phyloP scores from a whole-genome alignment of 2,888 invertebrate genomes.

The Mechanitis messenoides region DNA sequence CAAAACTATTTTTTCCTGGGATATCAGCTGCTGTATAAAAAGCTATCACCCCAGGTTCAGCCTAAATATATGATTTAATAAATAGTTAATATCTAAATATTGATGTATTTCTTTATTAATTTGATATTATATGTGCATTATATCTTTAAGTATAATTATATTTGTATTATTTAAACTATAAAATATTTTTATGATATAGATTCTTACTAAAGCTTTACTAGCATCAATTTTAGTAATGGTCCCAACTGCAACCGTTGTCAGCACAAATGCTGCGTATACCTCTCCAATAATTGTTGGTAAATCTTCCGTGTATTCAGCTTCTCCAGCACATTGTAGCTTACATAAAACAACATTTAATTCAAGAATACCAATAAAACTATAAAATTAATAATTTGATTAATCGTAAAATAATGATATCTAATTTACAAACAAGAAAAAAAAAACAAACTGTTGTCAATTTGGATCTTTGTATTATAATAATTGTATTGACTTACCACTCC shows the following conservation, averaged over 20 bases:
- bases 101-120: no score
- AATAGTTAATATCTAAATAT: no score
- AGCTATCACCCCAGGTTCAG: conserved; percentile 75
- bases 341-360: no score
- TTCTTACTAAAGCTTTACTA: conserved; percentile 76
- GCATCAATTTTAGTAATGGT: conserved; percentile 77
- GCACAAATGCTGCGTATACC: conserved; percentile 80
- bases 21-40: conserved; percentile 78
- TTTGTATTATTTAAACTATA: not conserved
- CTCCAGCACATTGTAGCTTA: conserved; percentile 78
- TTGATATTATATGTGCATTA: no score
- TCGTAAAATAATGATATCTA: no score
- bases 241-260: conserved; percentile 74
- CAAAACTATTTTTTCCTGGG: conserved; percentile 77
- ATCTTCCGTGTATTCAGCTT: conserved; percentile 81
- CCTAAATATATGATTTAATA: conserved; percentile 47
- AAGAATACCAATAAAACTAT: no score
- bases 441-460: no score
- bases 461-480: conserved; percentile 17
- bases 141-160: not conserved
- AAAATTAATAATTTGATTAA: no score
- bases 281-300: conserved; percentile 76
- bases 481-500: conserved; percentile 44
- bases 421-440: no score
- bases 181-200: not conserved